Evolutionary conservation across 2,888 invertebrate species (phyloP), one percentile per base, ranked within the genome.

Genomic region (Scaptomyza caliginosa): DNA sequence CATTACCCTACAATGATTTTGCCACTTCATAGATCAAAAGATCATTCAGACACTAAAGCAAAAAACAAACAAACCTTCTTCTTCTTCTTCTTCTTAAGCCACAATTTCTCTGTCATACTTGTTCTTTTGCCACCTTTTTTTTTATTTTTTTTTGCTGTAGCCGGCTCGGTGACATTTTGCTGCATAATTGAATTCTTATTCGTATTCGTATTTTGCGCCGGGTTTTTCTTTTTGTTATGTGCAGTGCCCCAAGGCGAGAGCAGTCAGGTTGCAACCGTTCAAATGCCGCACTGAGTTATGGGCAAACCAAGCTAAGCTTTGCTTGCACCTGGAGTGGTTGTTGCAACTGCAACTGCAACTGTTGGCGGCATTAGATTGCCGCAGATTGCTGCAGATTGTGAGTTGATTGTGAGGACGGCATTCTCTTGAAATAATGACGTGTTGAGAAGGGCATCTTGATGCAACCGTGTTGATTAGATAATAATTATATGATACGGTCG

Each of bases 141-240:
- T 34, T 36, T 32, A 17, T 11, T 28, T 23, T 49, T 57, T 51
- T 40, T 42, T 67, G 4, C n/a, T n/a, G n/a, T n/a, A 30, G 7
- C 55, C 32, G 36, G 17, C 63, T 68, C 56, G 66, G 77, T 74
- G 87, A 84, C 85, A 83, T 81, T 82, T 73, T 72, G 76, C 67
- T 83, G 85, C 78, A 83, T 86, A 84, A 83, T 84, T 84, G 87
- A 83, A 86, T 81, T 76, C 87, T 85, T 81, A 81, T 74, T 74
- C 80, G 62, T 54, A 58, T 73, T 73, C 80, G 62, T 56, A 58
- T 43, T 58, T 52, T 45, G 36, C 38, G 26, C 7, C 26, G 30
- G 4, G 3, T 8, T 21, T 21, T 39, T n/a, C 21, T 11, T 16
- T 19, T 28, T 4, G 5, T 28, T 13, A 11, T 16, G 7, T 34